Evolutionary conservation across 2,113 vertebrate genomes (phyloP), one percentile per base, ranked within the genome.

Genomic region (Microtus richardsoni): DNA sequence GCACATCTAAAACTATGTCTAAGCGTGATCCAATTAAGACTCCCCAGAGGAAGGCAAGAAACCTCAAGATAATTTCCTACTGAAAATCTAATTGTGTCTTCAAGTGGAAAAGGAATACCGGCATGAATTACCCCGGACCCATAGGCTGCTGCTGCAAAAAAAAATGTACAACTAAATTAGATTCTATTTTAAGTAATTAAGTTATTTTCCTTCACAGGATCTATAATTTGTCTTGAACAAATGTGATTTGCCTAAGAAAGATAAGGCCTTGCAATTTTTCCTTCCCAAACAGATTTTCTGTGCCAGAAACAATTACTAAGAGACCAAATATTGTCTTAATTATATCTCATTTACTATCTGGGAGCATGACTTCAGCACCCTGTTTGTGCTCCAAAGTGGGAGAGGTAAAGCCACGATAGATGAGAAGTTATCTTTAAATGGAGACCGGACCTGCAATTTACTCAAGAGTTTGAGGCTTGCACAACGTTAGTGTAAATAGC

Each of bases 141-240:
- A 97, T 93, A 96, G 78, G 94, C 92, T 89, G 52, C 85, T 91
- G 95, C 92, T n/a, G n/a, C n/a, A n/a, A 95, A 96, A 97, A 82
- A 97, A 62, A 95, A 96, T 39, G 74, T 91, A 96, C 86, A 96
- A 85, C 93, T 83, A 97, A 97, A 97, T 97, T 96, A 96, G 97
- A 98, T 98, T 98, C 94, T 96, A 93, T 92, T 96, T 95, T 96
- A 97, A 93, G 93, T 96, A 96, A 97, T 97, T 96, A 93, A 95
- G 83, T 96, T 96, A 96, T 97, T 98, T 97, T 91, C 93, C 97
- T 97, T 95, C 95, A 95, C 79, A 95, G 83, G 94, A 93, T 93
- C 93, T 95, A 91, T 95, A 96, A 96, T 92, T 98, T 97, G 95
- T 95, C 93, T 97, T 95, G 74, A 94, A 96, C 96, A 97, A 98